Percentiles rank a stretch among this genome's conserved stretches.
These are phyloP conservation scores for Aepyceros melampus DNA, from an alignment of 2,113 vertebrate genomes.

Conservation along the genomic window DNA sequence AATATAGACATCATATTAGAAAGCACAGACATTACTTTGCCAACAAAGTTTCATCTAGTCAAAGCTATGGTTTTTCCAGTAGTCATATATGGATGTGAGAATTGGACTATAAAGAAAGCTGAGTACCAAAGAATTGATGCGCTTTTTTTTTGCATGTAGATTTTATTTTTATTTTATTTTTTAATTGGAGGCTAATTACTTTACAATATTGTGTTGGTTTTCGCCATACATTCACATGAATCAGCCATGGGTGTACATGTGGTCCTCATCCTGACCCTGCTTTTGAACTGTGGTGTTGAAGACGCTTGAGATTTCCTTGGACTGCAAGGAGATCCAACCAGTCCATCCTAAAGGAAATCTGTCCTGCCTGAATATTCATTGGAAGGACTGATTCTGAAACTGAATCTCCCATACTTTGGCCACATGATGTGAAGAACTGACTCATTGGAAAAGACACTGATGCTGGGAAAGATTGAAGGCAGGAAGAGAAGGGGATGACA, in stretches of 20 bases:
- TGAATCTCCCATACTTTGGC: background rate
- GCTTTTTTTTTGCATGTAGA: background rate
- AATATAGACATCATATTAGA: background rate
- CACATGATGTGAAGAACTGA: background rate
- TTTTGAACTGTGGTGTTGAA: background rate
- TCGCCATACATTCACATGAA: background rate
- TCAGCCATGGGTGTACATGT: background rate
- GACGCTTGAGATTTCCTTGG: background rate
- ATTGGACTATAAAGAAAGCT: background rate
- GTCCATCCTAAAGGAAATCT: background rate
- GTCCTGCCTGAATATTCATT: background rate
- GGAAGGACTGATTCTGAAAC: background rate
- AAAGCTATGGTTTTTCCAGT: background rate
- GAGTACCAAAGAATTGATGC: background rate
- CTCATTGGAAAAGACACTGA: background rate
- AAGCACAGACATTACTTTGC: background rate
- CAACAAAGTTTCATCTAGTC: background rate
- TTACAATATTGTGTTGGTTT: background rate
- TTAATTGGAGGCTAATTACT: background rate
- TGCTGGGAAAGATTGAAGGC: background rate
- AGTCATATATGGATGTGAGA: background rate
- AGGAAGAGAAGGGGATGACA: background rate
- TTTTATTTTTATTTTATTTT: background rate
- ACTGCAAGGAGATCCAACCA: background rate
- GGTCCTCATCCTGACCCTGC: background rate